phyloP scores from a whole-genome alignment of 1,140 invertebrate species.

The Leptinotarsa undecemlineata region DNA sequence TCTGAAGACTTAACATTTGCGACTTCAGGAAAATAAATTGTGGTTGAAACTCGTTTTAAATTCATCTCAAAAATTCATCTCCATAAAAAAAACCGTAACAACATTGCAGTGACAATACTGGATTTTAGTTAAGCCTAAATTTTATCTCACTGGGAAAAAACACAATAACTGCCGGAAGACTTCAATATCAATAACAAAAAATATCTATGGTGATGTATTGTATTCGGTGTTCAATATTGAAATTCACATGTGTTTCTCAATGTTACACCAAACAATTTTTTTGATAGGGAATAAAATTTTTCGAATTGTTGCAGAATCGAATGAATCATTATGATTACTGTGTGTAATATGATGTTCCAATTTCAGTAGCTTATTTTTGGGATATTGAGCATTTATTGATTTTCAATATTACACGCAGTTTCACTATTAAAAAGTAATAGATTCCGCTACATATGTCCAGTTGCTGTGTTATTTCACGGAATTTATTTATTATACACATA shows the following conservation, averaged over 20 bases:
- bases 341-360: too few relatives aligned
- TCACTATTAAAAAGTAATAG: not conserved
- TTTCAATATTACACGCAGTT: not conserved
- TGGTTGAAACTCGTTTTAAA: conserved; percentile 3
- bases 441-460: conserved; percentile 5
- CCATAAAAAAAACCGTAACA: conserved; percentile 37
- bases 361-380: too few relatives aligned
- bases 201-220: not conserved
- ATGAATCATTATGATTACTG: too few relatives aligned
- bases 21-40: too few relatives aligned
- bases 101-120: conserved; percentile 47
- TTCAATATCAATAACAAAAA: conserved; percentile 13
- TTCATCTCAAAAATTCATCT: not conserved
- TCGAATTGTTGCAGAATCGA: too few relatives aligned
- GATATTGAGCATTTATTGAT: too few relatives aligned
- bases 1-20: too few relatives aligned
- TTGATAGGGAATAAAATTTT: too few relatives aligned
- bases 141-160: conserved; percentile 40
- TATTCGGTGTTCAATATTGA: conserved; percentile 17
- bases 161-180: conserved; percentile 44
- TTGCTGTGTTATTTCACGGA: conserved; percentile 39
- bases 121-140: conserved; percentile 29
- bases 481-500: conserved; percentile 46
- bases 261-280: too few relatives aligned
- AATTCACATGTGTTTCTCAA: not conserved